Percentiles rank a stretch among this genome's conserved stretches.
phyloP scores from a whole-genome alignment of 1,140 invertebrate genomes.

The Caenorhabditis brenneri region DNA sequence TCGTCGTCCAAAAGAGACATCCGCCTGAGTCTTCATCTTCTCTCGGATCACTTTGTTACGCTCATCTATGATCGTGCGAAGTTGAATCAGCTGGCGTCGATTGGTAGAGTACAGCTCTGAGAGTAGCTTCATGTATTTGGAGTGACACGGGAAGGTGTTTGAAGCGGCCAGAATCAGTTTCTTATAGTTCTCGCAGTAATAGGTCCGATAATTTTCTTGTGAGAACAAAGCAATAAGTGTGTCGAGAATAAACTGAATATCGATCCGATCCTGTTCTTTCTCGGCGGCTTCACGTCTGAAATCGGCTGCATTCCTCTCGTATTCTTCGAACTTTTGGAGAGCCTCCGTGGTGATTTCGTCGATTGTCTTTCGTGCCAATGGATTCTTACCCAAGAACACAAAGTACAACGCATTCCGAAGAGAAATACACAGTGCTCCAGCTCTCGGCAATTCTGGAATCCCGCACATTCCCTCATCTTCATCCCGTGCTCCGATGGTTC shows the following conservation, averaged over 20 bases:
- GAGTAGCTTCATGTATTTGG: neutral
- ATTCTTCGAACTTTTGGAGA: neutral
- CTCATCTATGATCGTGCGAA: neutral
- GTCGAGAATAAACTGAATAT: neutral
- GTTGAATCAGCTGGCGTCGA: neutral
- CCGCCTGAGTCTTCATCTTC: neutral
- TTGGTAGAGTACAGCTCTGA: neutral
- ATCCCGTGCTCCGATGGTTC: neutral
- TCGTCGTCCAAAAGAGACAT: neutral
- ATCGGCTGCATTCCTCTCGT: neutral
- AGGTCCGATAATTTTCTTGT: neutral
- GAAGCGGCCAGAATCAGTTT: neutral
- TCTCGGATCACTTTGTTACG: neutral
- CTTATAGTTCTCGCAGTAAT: neutral
- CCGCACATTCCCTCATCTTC: neutral
- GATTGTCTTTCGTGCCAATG: neutral
- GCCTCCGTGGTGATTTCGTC: neutral
- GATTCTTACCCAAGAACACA: neutral
- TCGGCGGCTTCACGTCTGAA: neutral
- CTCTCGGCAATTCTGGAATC: neutral
- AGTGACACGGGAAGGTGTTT: neutral
- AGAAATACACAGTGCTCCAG: neutral
- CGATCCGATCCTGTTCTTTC: neutral
- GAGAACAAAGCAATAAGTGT: neutral
- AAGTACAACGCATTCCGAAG: neutral